Evolutionary conservation across 2,888 invertebrate genomes (phyloP), one percentile per base, ranked within the genome.

Genomic region (Noctua comes): DNA sequence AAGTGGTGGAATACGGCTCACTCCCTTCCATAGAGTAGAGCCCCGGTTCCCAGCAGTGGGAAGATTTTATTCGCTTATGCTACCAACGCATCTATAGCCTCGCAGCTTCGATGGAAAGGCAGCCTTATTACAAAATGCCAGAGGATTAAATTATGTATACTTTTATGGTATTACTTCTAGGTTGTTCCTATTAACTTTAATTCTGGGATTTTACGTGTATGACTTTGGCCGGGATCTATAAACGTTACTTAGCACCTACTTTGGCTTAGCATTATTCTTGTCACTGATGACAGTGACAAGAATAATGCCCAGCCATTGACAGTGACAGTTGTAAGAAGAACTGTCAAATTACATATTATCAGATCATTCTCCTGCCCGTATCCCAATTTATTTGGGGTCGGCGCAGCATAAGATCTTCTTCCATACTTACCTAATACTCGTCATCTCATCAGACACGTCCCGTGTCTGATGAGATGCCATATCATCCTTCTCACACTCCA

Each of bases 111-210:
- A 27, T 76, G 48, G 62, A 51, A 43, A 64, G 4, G 2, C 59
- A 27, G 46, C 62, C 48, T 77, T 70, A 79, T 11, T 62, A 51
- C 51, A 70, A 78, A 78, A 78, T 79, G 43, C 8, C 70, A 79
- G 69, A 51, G 21, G 8, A 59, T 76, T 76, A 82, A 80, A 80
- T 80, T 66, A 70, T 70, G 51, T 69, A 57, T 81, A 81, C 21
- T 81, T 81, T 54, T 65, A 73, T 64, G n/a, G 43, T 72, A 78
- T 78, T 62, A 68, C 8, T 62, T 73, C 43, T 68, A 73, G 51
- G n/a, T 68, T 68, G 36, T 62, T 68, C 16, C 36, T 62, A 62
- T 51, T 31, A 43, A 16, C 16, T 65, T 65, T 43, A 36, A 54
- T 70, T 54, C 36, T 57, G 2, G 24, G 57, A 48, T 27, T 54